Conservation (phyloP, 2,113 vertebrate species). For the Numenius arquata region DNA sequence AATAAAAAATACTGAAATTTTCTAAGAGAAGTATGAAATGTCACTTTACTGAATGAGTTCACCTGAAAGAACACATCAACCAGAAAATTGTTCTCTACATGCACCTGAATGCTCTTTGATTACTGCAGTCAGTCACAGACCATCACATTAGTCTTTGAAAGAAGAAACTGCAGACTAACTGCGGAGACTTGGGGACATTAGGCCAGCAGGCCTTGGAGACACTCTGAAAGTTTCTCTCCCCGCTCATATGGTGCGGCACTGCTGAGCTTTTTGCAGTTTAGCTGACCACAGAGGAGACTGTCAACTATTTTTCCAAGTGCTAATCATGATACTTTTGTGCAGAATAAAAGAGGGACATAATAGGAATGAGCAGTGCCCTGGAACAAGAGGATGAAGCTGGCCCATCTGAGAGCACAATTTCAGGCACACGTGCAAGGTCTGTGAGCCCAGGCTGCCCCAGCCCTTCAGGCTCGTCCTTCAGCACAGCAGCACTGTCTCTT, state of each 20-base stretch:
- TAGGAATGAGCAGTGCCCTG: not conserved
- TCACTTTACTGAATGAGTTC: conserved; percentile 38
- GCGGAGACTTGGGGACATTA: conserved; percentile 30
- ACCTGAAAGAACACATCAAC: conserved; percentile 46
- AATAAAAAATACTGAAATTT: not conserved
- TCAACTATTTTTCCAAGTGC: conserved; percentile 31
- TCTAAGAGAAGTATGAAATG: conserved; percentile 26
- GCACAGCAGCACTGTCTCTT: not conserved
- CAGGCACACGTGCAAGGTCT: not conserved
- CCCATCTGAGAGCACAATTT: not conserved
- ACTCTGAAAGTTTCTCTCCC: not conserved
- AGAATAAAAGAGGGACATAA: conserved; percentile 18
- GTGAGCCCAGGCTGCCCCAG: not conserved
- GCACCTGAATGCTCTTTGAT: conserved; percentile 66
- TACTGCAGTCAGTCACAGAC: conserved; percentile 51
- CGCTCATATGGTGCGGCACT: accelerated
- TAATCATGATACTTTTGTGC: conserved; percentile 44
- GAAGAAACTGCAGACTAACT: conserved; percentile 39
- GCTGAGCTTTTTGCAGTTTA: conserved; percentile 12
- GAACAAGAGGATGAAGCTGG: not conserved
- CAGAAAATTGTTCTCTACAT: conserved; percentile 60
- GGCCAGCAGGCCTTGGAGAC: conserved; percentile 21
- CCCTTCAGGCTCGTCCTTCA: not conserved
- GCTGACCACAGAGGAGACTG: conserved; percentile 8
- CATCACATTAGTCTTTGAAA: conserved; percentile 46